Evolutionary conservation across 2,113 vertebrate genomes (phyloP), one percentile per base, ranked within the genome.

Genomic region (Gambusia affinis): DNA sequence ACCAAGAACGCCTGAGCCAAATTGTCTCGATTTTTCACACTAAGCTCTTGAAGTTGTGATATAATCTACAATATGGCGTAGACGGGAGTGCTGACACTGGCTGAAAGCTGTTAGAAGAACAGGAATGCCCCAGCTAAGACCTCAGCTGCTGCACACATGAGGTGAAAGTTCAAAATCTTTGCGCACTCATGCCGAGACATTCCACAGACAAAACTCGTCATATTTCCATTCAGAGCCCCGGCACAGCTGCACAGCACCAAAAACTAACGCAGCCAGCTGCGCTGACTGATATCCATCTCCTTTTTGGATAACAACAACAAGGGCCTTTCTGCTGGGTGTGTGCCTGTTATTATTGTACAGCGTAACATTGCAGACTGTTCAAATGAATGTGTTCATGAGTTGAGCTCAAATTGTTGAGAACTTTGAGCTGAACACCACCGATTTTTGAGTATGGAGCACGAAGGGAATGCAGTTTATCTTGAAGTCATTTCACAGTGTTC

Each of bases 201-300:
- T 89, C 85, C 86, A 82, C 67, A 73, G 71, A 73, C 70, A 78
- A 54, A 80, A 78, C 77, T 86, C 78, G 83, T 86, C 78, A 79
- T 79, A 64, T 87, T 87, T 82, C 72, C 80, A 85, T 80, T 89
- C 75, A 89, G 73, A 82, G 73, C 67, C 39, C 35, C 47, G 54
- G 75, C 75, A 15, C 15, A 86, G 75, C 76, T 80, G 24, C 54
- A 63, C 67, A 62, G 79, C 63, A 85, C 69, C 78, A 83, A 85
- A 87, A 88, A 86, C 77, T 88, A 62, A 42, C 70, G 54, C 69
- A 64, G 70, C 79, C 73, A 78, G 84, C 74, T 91, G 86, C 86
- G 86, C 64, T 78, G 60, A 44, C 69, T 12, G 61, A 82, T 85
- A 86, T 66, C 75, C 84, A 86, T 85, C 90, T 85, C 72, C 68